Percentiles rank a stretch among this genome's conserved stretches.
These are phyloP conservation scores for Hypanus sabinus DNA, from an alignment of 2,113 vertebrate genomes.

Conservation along the genomic window DNA sequence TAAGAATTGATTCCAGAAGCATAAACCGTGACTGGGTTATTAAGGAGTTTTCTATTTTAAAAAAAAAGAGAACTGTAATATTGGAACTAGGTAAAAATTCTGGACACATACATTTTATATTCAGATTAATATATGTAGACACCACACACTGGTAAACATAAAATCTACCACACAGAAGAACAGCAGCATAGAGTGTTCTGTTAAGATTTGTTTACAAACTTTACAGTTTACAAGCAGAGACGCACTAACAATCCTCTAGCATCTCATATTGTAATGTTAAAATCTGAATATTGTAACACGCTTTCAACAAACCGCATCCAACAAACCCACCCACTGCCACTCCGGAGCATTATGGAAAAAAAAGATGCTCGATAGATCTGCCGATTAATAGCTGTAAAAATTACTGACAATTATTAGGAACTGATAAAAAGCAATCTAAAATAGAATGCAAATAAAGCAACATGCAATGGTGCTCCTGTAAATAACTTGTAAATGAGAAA, in stretches of 20 bases:
- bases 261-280: not conserved
- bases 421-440: not conserved
- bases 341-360: not conserved
- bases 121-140: not conserved
- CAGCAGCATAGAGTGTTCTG: not conserved
- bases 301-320: not conserved
- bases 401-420: not conserved
- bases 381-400: not conserved
- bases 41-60: conserved; percentile 73
- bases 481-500: not conserved
- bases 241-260: no score
- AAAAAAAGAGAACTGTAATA: not conserved
- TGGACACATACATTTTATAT: not conserved
- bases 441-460: not conserved
- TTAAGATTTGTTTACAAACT: no score
- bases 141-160: not conserved
- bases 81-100: not conserved
- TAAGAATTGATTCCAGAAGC: conserved; percentile 80
- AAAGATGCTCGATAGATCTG: not conserved
- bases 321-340: not conserved
- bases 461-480: not conserved
- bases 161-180: not conserved
- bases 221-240: no score
- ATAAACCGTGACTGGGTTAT: conserved; percentile 89
- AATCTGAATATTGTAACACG: not conserved